These are phyloP conservation scores for Bolborhynchus lineola DNA, from an alignment of 2,113 vertebrate species.

Conservation along the genomic window DNA sequence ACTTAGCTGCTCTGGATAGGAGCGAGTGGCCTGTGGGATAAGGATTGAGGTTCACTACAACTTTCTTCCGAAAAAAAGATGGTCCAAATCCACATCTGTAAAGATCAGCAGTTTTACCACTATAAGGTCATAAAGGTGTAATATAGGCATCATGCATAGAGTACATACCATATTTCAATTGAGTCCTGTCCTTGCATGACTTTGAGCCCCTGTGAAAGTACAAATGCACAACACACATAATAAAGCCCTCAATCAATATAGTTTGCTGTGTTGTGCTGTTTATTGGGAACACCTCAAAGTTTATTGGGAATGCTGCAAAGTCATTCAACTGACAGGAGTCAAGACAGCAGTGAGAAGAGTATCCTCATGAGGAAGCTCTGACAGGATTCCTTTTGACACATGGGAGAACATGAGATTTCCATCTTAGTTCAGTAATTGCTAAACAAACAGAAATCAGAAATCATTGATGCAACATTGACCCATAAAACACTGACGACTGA, in stretches of 20 bases:
- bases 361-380: constrained; percentile 51
- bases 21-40: not conserved
- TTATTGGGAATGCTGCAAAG: not conserved
- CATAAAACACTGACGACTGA: constrained; percentile 11
- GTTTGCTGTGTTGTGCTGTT: not conserved
- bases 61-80: not conserved
- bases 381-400: constrained; percentile 39
- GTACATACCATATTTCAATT: not conserved
- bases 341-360: constrained; percentile 44
- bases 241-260: not conserved
- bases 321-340: constrained; percentile 22
- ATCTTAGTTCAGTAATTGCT: constrained; percentile 46
- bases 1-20: not conserved
- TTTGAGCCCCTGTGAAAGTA: not conserved
- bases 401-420: constrained; percentile 36
- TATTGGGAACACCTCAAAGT: not conserved
- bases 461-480: constrained; percentile 24
- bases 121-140: constrained; percentile 40
- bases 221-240: not conserved
- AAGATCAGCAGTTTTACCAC: constrained; percentile 29
- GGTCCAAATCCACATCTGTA: constrained; percentile 29
- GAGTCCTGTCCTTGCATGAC: constrained; percentile 40
- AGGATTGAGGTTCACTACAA: not conserved
- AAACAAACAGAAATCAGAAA: constrained; percentile 67
- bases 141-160: constrained; percentile 47